phyloP scores from a whole-genome alignment of 2,797 vertebrate species.

The Choloepus didactylus region DNA sequence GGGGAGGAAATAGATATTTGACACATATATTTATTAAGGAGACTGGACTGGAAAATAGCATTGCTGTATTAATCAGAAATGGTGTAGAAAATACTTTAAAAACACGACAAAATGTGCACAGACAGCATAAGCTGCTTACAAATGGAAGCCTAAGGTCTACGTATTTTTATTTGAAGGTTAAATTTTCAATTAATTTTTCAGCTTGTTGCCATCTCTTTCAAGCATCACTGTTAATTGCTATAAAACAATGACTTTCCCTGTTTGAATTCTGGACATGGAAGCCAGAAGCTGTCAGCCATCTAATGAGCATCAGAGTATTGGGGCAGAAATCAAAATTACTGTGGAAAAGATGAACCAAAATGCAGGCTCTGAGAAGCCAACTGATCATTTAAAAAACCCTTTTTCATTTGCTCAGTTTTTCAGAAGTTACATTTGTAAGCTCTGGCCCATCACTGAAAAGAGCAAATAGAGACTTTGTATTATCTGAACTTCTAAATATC shows the following conservation, averaged over 20 bases:
- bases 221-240: conserved; percentile 87
- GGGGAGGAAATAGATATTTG: conserved; percentile 82
- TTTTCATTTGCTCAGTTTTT: background rate
- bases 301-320: conserved; percentile 59
- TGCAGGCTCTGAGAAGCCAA: conserved; percentile 39
- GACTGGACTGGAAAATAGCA: conserved; percentile 81
- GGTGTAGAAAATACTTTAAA: conserved; percentile 83
- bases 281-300: conserved; percentile 74
- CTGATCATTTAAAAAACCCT: background rate
- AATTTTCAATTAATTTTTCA: conserved; percentile 90
- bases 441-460: background rate
- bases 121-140: conserved; percentile 85
- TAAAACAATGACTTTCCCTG: conserved; percentile 83
- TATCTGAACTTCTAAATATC: background rate
- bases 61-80: conserved; percentile 81
- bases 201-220: conserved; percentile 83
- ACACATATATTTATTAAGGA: conserved; percentile 82
- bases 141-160: conserved; percentile 78
- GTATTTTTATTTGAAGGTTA: conserved; percentile 90
- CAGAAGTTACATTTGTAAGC: background rate
- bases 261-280: conserved; percentile 77
- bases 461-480: background rate
- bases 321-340: conserved; percentile 67
- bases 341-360: conserved; percentile 63
- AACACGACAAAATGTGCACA: conserved; percentile 81